Conservation (phyloP, 2,888 invertebrate species). For the Ochropleura plecta region DNA sequence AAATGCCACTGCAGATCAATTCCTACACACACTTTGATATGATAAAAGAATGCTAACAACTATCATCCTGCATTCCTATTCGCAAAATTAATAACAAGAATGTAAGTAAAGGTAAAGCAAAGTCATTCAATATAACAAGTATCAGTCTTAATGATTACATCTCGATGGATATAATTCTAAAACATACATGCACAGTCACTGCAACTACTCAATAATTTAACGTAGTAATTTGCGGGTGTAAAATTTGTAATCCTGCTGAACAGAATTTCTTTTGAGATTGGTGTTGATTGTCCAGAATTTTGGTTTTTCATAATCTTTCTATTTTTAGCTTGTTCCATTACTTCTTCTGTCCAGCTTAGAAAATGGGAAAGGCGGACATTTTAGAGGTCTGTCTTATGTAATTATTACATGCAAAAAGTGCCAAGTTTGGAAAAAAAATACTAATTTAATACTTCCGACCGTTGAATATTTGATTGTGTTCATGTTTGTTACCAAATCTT, state of each 20-base stretch:
- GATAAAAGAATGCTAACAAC: background rate
- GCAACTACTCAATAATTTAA: slow-evolving; percentile 74
- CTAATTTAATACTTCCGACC: no score
- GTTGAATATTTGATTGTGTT: no score
- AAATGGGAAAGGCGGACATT: no score
- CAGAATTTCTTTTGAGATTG: slow-evolving; percentile 63
- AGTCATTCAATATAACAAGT: slow-evolving; percentile 77
- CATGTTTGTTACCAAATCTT: background rate
- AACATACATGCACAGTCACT: slow-evolving; percentile 60
- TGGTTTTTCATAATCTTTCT: background rate
- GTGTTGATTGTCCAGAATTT: slow-evolving; percentile 49
- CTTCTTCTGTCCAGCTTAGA: background rate
- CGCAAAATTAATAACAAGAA: slow-evolving; percentile 39
- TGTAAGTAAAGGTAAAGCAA: slow-evolving; percentile 57
- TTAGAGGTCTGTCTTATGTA: no score
- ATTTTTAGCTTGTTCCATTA: no score
- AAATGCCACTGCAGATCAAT: background rate
- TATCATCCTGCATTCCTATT: slow-evolving; percentile 11
- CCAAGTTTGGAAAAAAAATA: no score
- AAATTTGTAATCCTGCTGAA: slow-evolving; percentile 70
- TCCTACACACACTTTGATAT: background rate
- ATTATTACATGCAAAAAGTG: no score
- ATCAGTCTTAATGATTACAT: slow-evolving; percentile 63
- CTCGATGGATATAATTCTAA: slow-evolving; percentile 73
- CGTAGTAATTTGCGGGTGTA: slow-evolving; percentile 77